Conservation (phyloP, 2,797 vertebrate species). For the Spea hammondii region DNA sequence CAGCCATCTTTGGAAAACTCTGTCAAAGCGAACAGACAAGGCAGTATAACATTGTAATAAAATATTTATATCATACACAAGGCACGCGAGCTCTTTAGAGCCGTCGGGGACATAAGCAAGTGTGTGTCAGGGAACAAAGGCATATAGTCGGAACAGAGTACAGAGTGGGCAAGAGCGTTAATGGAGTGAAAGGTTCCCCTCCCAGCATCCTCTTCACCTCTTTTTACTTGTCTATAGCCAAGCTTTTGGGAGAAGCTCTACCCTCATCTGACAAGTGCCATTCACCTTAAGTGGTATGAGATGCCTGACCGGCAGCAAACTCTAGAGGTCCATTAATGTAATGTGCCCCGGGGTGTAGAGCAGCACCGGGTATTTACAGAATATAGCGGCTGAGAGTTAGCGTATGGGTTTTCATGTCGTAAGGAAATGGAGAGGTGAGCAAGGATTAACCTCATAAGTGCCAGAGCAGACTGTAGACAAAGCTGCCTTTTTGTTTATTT, state of each 20-base stretch:
- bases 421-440: no score
- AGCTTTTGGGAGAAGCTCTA: not conserved
- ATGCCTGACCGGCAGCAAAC: not conserved
- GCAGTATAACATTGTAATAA: conserved; percentile 41
- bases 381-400: not conserved
- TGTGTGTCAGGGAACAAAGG: conserved; percentile 25
- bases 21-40: conserved; percentile 42
- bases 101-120: conserved; percentile 17
- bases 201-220: not conserved
- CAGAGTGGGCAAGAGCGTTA: not conserved
- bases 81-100: conserved; percentile 9
- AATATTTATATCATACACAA: conserved; percentile 48
- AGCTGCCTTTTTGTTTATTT: no score
- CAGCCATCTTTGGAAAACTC: conserved; percentile 26
- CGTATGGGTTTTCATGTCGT: no score
- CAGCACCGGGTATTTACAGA: not conserved
- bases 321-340: not conserved
- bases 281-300: not conserved
- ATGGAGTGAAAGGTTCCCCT: not conserved
- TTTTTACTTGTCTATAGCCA: not conserved
- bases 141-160: not conserved
- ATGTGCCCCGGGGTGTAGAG: not conserved
- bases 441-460: no score
- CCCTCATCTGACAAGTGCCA: not conserved
- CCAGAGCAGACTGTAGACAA: no score